Base-by-base conservation (phyloP, 23 tunicate species). In the Diplosoma virens region DNA sequence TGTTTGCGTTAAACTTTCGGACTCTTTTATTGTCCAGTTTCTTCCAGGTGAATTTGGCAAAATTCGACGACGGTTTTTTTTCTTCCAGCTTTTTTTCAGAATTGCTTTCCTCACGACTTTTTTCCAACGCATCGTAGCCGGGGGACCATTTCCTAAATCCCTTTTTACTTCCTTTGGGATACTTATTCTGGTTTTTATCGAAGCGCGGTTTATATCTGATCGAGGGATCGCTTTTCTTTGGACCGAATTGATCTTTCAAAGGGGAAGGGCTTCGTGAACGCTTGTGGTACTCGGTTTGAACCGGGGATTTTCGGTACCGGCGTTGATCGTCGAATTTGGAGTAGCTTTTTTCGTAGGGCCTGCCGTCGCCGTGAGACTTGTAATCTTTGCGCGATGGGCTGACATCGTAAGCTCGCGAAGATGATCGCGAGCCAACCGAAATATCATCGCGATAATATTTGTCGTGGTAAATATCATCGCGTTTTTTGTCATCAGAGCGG, bases 31-130 rank as follows among this genome's bases (percentile, higher is more conserved):
- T 81, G 17, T 81, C 79, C 24, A 47, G 26, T 58, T 50, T 71
- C 27, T 81, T 81, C 95, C 95, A 88, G 32, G 83, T 81, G 67
- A 88, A 88, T 47, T 82, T 82, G 0, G 73, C 86, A 66, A 88
- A 88, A 14, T 80, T 76, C 3, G 63, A 34, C 26, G 47, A 66
- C 2, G 71, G 35, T 4, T 11, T 7, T n/a, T 27, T 26, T 6
- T 33, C 34, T 45, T 45, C 16, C 16, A 5, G 14, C 28, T 63
- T 63, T 24, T 33, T 21, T 3, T 58, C 47, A 22, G 25, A 7
- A 20, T 59, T 21, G n/a, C 41, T 30, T 0, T 30, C 23, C 24
- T 81, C 79, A 23, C 47, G 25, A 25, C 68, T 24, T 2, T 59
- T 47, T 33, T 81, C 86, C 25, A 75, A 82, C 30, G 76, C 86